Base-by-base conservation (phyloP, 2,797 vertebrate genomes). In the Sebastes hubbsi region DNA sequence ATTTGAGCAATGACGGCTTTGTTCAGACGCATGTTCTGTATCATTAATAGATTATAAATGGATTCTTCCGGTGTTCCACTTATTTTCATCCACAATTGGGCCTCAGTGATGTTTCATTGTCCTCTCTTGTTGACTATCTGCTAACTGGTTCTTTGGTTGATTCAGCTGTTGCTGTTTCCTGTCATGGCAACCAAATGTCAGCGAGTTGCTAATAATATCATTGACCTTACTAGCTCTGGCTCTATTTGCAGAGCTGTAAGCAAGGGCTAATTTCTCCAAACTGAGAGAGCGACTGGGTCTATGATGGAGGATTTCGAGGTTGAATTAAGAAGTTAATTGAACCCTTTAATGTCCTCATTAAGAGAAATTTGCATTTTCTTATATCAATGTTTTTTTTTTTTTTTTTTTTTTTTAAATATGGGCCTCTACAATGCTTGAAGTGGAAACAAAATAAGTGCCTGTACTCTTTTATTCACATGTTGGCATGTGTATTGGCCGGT, bases 101-200 rank as follows among this genome's bases (percentile, higher is more conserved):
- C 30, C 25, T 77, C 58, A n/a, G 13, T 10, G 20, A 32, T 25
- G 72, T 60, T 29, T 69, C 63, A 3, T 34, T 62, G 69, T 63
- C 49, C 65, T 78, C 46, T 52, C 64, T 70, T 20, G 25, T 0
- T 8, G 67, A 20, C 20, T 46, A 8, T 62, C 20, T 61, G 36
- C 29, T 8, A 20, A 72, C 25, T 59, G 36, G 8, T 36, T 66
- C 46, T 20, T 7, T 0, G 52, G 38, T 78, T 79, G 54, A 78
- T 78, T 90, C 83, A 18, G 76, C 72, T 55, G 69, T 64, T 72
- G 68, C 75, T 9, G 63, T 83, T 83, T 81, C 65, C 58, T 7
- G 74, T 80, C 88, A 89, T 84, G 79, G 79, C 81, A 86, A 87
- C 85, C 66, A 86, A 81, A 89, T 88, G 84, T 88, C 83, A 91